Evolutionary conservation across 2,888 invertebrate genomes (phyloP).

Genomic region (Carcina quercana): DNA sequence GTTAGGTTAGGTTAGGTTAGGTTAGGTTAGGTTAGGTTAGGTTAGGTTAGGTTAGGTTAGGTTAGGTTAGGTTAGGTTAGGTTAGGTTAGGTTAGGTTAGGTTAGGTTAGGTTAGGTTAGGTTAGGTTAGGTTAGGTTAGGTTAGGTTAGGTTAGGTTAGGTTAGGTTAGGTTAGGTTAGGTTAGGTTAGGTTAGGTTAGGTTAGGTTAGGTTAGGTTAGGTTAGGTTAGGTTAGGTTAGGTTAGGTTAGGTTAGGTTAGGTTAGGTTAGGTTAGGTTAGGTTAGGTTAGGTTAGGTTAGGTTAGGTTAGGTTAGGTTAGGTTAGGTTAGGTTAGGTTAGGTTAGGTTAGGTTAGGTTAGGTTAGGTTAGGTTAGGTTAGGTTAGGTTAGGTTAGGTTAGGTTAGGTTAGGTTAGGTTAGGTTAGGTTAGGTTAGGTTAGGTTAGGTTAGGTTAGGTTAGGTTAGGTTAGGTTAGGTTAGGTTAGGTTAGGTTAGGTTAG

Average conservation of each 20-base stretch:
- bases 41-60: conserved; percentile 11
- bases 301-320: conserved; percentile 11
- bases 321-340: conserved; percentile 13
- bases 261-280: conserved; percentile 7
- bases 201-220: conserved; percentile 12
- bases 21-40: conserved; percentile 14
- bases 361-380: conserved; percentile 15
- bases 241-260: conserved; percentile 14
- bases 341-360: conserved; percentile 15
- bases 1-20: conserved; percentile 16
- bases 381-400: conserved; percentile 14
- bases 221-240: conserved; percentile 16
- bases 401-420: conserved; percentile 17
- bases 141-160: conserved; percentile 12
- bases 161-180: conserved; percentile 12
- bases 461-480: conserved; percentile 22
- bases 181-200: conserved; percentile 12
- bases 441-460: conserved; percentile 15
- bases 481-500: conserved; percentile 21
- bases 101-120: conserved; percentile 11
- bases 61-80: conserved; percentile 11
- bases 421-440: conserved; percentile 10
- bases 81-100: conserved; percentile 11
- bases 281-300: conserved; percentile 7
- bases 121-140: conserved; percentile 11